Evolutionary conservation across 2,888 invertebrate species (phyloP).

Genomic region (Phorcus lineatus): DNA sequence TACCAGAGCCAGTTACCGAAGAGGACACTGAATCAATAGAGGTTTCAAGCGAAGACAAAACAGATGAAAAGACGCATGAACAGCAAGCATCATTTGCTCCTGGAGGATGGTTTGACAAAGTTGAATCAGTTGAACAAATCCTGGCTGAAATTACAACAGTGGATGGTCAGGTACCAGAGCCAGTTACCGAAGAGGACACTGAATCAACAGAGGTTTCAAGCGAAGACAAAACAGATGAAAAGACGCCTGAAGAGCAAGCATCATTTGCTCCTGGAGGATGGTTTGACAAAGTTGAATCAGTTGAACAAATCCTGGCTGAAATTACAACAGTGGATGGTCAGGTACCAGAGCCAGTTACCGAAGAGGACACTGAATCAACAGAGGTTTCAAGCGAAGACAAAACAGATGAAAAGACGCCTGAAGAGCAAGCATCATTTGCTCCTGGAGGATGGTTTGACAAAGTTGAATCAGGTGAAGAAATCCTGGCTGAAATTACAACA

Average conservation of each 20-base stretch:
- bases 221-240: neutral
- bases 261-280: neutral
- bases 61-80: neutral
- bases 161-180: neutral
- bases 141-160: neutral
- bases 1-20: neutral
- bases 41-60: neutral
- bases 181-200: neutral
- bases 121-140: neutral
- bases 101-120: neutral
- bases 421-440: neutral
- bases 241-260: neutral
- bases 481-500: neutral
- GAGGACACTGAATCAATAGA: neutral
- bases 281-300: neutral
- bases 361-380: neutral
- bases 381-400: neutral
- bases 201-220: neutral
- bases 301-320: neutral
- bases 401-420: neutral
- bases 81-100: neutral
- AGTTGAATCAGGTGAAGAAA: neutral
- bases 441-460: constrained; percentile 10
- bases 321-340: neutral
- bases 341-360: neutral